Conservation (phyloP, 2,113 vertebrate genomes). For the Callipepla californica region DNA sequence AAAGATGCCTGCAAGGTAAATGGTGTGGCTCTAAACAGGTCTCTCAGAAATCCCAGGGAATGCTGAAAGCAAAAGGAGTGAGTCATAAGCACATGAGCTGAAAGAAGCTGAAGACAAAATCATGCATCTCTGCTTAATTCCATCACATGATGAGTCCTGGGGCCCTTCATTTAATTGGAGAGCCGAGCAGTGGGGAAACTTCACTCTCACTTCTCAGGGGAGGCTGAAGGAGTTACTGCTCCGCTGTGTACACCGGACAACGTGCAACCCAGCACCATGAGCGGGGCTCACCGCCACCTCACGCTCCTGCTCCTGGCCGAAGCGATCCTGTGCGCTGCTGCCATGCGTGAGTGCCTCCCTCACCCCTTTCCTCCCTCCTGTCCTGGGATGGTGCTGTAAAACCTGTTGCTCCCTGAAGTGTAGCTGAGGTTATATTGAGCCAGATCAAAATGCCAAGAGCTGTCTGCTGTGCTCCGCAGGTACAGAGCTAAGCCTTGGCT, state of each 20-base stretch:
- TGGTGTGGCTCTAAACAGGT: constrained; percentile 55
- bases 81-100: constrained; percentile 85
- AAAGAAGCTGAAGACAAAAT: constrained; percentile 76
- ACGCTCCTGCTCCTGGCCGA: constrained; percentile 64
- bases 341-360: constrained; percentile 76
- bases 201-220: not conserved
- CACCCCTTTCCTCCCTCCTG: accelerated
- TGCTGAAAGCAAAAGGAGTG: constrained; percentile 72
- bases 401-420: accelerated
- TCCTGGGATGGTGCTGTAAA: accelerated
- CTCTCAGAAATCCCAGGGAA: constrained; percentile 56
- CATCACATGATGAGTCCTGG: constrained; percentile 83
- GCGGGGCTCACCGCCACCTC: not conserved
- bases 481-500: not conserved
- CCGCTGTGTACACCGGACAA: accelerated
- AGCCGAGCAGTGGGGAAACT: constrained; percentile 26
- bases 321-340: not conserved
- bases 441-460: not conserved
- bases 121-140: constrained; percentile 81
- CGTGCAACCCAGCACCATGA: constrained; percentile 43
- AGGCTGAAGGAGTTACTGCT: not conserved
- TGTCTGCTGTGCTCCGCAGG: not conserved
- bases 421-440: not conserved
- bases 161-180: constrained; percentile 74
- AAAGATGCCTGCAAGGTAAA: constrained; percentile 49